Evolutionary conservation across 2,888 invertebrate species (phyloP).

Genomic region (Cantharis nigra): DNA sequence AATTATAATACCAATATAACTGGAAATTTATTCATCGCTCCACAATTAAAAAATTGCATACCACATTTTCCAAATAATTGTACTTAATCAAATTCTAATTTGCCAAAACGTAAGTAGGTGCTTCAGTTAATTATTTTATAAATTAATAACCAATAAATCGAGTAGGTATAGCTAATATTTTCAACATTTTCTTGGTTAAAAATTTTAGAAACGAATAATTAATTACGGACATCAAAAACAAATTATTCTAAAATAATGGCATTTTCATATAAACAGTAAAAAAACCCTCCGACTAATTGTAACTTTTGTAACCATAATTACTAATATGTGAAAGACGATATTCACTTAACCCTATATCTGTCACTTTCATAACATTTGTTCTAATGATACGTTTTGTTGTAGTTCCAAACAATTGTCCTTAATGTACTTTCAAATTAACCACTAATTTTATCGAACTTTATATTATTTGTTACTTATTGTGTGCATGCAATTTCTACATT

Average conservation of each 20-base stretch:
- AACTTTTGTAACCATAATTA: conserved; percentile 20
- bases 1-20: neutral
- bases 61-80: neutral
- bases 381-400: conserved; percentile 30
- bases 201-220: neutral
- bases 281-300: conserved; percentile 14
- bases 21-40: neutral
- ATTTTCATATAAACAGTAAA: conserved; percentile 11
- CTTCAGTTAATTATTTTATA: neutral
- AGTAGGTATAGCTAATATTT: neutral
- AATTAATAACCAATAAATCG: neutral
- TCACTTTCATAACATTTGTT: conserved; percentile 28
- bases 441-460: conserved; percentile 37
- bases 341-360: conserved; percentile 26
- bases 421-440: conserved; percentile 34
- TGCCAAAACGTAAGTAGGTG: no score
- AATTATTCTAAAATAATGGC: conserved; percentile 11
- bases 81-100: neutral
- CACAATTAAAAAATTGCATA: neutral
- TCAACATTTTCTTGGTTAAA: neutral
- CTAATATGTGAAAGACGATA: conserved; percentile 26
- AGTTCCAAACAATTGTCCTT: conserved; percentile 22
- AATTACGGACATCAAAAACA: conserved; percentile 5
- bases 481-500: conserved; percentile 47
- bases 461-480: conserved; percentile 35